Percentiles rank a stretch among this genome's conserved stretches.
Conservation (phyloP, 1,140 invertebrate genomes). For the Geopemphigus sp. region DNA sequence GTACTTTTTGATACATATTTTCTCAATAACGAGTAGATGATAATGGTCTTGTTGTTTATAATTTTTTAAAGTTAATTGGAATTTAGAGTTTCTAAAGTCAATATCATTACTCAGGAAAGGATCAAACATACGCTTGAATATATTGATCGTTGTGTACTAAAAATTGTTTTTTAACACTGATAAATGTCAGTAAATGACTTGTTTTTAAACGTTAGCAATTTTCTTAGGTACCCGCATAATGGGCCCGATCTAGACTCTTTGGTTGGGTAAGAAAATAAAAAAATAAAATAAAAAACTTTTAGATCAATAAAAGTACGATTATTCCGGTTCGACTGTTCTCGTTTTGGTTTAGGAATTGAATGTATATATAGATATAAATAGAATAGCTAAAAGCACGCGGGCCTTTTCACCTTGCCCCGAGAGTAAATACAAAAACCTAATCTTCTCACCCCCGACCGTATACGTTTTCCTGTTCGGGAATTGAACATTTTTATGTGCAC, state of each 20-base stretch:
- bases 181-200: neutral
- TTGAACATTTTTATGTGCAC: slow-evolving; percentile 48
- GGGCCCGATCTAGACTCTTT: slow-evolving; percentile 19
- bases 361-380: slow-evolving; percentile 28
- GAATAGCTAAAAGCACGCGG: slow-evolving; percentile 37
- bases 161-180: neutral
- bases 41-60: no score
- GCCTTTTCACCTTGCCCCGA: slow-evolving; percentile 41
- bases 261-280: neutral
- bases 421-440: slow-evolving; percentile 48
- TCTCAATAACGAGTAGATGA: no score
- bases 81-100: no score
- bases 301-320: slow-evolving; percentile 49
- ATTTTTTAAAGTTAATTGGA: no score
- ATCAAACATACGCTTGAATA: no score
- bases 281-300: slow-evolving; percentile 24
- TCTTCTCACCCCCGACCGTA: slow-evolving; percentile 14
- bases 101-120: no score
- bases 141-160: neutral
- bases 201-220: neutral
- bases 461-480: slow-evolving; percentile 28
- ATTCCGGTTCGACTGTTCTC: slow-evolving; percentile 45
- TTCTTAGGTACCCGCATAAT: slow-evolving; percentile 11
- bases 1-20: no score
- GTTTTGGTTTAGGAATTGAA: slow-evolving; percentile 47